These are phyloP conservation scores for Rhineura floridana DNA, from an alignment of 2,113 vertebrate species.

Conservation along the genomic window DNA sequence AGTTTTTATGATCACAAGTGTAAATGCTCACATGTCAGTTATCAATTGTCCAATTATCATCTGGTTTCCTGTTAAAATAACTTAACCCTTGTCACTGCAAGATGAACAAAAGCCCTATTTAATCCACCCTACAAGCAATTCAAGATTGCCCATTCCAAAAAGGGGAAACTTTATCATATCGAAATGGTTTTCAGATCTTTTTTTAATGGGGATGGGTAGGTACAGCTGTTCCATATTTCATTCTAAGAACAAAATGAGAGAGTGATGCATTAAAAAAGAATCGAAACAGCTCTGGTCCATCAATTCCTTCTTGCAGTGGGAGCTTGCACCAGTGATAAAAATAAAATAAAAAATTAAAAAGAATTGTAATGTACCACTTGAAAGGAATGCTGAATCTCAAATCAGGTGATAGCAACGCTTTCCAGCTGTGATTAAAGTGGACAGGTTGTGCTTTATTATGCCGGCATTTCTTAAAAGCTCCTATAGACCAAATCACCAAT, in stretches of 20 bases:
- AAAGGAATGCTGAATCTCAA: conserved; percentile 49
- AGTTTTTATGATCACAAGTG: conserved; percentile 66
- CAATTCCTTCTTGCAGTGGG: conserved; percentile 56
- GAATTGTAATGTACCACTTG: conserved; percentile 39
- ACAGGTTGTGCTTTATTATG: conserved; percentile 19
- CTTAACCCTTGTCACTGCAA: conserved; percentile 60
- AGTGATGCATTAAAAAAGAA: conserved; percentile 21
- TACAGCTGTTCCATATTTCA: conserved; percentile 12
- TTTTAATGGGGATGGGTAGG: not conserved
- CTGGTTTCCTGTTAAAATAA: conserved; percentile 50
- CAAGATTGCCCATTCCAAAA: conserved; percentile 62
- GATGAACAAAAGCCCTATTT: conserved; percentile 64
- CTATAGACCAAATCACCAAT: conserved; percentile 19
- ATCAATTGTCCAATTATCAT: conserved; percentile 71
- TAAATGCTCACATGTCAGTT: conserved; percentile 70
- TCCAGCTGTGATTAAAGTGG: conserved; percentile 54
- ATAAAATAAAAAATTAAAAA: conserved; percentile 65
- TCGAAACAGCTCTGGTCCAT: conserved; percentile 55
- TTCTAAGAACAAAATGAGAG: conserved; percentile 46
- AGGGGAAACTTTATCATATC: conserved; percentile 55
- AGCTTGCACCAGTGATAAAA: conserved; percentile 64
- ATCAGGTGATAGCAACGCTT: conserved; percentile 51
- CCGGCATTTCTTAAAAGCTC: conserved; percentile 17
- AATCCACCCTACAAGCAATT: conserved; percentile 64
- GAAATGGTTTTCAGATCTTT: conserved; percentile 37